Conservation (phyloP, 1,140 invertebrate species). For the Trachymyrmex septentrionalis region DNA sequence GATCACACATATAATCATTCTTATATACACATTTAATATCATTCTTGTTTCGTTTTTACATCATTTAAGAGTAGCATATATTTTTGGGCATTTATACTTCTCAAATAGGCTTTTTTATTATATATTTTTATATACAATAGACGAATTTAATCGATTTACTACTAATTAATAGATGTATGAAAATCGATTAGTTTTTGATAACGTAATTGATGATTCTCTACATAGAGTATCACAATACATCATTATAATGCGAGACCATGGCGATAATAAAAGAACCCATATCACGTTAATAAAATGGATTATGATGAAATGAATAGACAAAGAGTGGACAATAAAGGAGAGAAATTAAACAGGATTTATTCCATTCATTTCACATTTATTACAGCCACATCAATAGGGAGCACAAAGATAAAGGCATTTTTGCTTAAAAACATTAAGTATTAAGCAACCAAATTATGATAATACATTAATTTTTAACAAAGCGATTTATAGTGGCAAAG, state of each 20-base stretch:
- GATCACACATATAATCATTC: background rate
- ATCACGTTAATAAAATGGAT: slow-evolving; percentile 10
- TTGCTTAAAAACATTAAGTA: background rate
- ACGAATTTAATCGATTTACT: background rate
- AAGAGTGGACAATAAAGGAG: background rate
- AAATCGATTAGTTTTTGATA: slow-evolving; percentile 13
- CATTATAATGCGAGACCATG: background rate
- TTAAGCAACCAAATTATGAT: background rate
- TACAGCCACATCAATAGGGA: background rate
- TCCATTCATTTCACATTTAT: slow-evolving; percentile 24
- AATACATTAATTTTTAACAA: slow-evolving; percentile 13
- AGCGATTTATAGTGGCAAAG: slow-evolving; percentile 16
- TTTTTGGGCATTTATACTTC: background rate
- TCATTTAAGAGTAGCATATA: background rate
- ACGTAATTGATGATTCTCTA: background rate
- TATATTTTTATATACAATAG: too few relatives aligned
- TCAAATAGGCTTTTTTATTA: background rate
- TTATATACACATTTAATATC: background rate
- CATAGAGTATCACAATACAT: background rate
- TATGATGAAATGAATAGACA: background rate
- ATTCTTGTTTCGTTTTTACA: background rate
- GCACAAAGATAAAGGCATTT: background rate
- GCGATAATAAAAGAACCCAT: slow-evolving; percentile 16
- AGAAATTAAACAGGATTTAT: background rate
- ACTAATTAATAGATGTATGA: slow-evolving; percentile 4